Evolutionary conservation across 2,113 vertebrate species (phyloP).

Genomic region (Romanogobio albipinnatus): DNA sequence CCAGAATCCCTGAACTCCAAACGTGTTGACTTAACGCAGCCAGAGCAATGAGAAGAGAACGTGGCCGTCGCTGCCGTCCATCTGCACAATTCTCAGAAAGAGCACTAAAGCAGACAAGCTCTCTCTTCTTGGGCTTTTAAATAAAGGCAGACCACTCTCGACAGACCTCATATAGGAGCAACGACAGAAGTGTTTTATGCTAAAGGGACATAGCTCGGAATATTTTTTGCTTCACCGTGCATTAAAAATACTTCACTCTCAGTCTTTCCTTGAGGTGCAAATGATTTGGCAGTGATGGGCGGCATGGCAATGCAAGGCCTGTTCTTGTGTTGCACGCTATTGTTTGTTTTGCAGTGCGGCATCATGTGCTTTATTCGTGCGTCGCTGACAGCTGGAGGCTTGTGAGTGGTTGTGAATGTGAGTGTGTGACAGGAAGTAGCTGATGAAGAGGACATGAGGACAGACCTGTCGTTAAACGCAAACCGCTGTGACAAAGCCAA

Average conservation of each 20-base stretch:
- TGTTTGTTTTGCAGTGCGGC: constrained; percentile 49
- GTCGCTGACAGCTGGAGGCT: constrained; percentile 1
- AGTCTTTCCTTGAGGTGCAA: not conserved
- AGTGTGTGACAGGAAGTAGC: constrained; percentile 11
- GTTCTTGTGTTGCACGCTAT: constrained; percentile 28
- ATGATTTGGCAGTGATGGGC: constrained; percentile 41
- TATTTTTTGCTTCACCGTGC: constrained; percentile 15
- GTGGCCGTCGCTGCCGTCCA: not conserved
- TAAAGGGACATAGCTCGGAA: constrained; percentile 8
- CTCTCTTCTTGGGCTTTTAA: not conserved
- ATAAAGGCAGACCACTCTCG: not conserved
- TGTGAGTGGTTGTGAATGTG: not conserved
- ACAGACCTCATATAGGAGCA: not conserved
- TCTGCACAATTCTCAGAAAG: constrained; percentile 19
- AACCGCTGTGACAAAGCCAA: not conserved
- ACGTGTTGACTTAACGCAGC: constrained; percentile 42
- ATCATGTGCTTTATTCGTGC: constrained; percentile 43
- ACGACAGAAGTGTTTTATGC: not conserved
- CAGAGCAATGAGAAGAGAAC: not conserved
- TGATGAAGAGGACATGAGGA: not conserved
- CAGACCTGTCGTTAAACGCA: not conserved
- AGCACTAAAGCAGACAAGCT: constrained; percentile 17
- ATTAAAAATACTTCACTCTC: constrained; percentile 45
- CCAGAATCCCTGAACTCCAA: constrained; percentile 36
- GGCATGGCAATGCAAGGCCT: constrained; percentile 19